Evolutionary conservation across 2,113 vertebrate species (phyloP).

Genomic region (Eretmochelys imbricata): DNA sequence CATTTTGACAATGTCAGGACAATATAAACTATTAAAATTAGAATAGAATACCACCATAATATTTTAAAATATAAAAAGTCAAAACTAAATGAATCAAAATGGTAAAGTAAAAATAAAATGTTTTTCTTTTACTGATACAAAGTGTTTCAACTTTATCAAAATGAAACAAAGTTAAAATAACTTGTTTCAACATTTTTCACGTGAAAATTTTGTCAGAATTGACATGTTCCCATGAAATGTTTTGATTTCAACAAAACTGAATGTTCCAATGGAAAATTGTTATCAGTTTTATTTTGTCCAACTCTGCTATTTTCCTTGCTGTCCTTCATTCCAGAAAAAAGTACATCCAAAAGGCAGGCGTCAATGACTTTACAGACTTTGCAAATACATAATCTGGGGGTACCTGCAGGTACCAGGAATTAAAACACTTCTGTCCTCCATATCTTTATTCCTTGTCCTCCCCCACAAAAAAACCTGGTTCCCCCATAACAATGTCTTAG

Average conservation of each 20-base stretch:
- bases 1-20: not conserved
- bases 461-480: not conserved
- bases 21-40: not conserved
- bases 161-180: constrained; percentile 42
- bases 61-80: not conserved
- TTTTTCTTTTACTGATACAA: constrained; percentile 34
- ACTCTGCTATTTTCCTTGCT: not conserved
- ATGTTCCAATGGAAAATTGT: constrained; percentile 6
- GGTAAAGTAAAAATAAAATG: not conserved
- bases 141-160: constrained; percentile 49
- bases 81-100: constrained; percentile 39
- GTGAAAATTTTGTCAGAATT: constrained; percentile 56
- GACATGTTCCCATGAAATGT: constrained; percentile 25
- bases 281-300: not conserved
- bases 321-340: constrained; percentile 21
- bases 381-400: not conserved
- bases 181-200: constrained; percentile 31
- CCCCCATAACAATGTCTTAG: not conserved
- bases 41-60: constrained; percentile 5
- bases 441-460: not conserved
- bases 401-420: not conserved
- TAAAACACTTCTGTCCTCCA: not conserved
- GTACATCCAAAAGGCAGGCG: not conserved
- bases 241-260: constrained; percentile 25
- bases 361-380: constrained; percentile 38